A percentile compares a stretch with the other conserved stretches of the same genome.
Evolutionary conservation across 2,113 vertebrate species (phyloP).

Genomic region (Holacanthus passer): DNA sequence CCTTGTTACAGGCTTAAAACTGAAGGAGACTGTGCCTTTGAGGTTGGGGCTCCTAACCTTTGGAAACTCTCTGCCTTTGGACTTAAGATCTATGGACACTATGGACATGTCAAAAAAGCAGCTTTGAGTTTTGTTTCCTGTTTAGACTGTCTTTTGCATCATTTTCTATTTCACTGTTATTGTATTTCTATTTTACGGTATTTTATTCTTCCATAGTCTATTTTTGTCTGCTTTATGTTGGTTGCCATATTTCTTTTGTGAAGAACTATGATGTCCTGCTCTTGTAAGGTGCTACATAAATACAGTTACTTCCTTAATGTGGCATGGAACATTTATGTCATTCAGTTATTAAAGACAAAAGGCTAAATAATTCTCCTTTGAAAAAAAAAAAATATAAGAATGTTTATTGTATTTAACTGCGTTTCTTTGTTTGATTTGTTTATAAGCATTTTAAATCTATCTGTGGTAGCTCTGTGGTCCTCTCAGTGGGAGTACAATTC

Average conservation of each 20-base stretch:
- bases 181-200: neutral
- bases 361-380: too few relatives aligned
- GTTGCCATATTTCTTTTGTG: neutral
- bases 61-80: too few relatives aligned
- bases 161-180: too few relatives aligned
- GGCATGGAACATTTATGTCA: neutral
- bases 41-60: too few relatives aligned
- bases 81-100: too few relatives aligned
- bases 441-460: neutral
- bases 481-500: neutral
- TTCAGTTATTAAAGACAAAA: neutral
- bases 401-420: neutral
- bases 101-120: neutral
- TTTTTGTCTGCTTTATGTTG: neutral
- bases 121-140: neutral
- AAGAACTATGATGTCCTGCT: neutral
- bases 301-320: neutral
- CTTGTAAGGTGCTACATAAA: neutral
- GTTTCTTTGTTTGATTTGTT: neutral
- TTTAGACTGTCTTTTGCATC: too few relatives aligned
- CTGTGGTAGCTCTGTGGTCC: neutral
- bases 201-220: neutral
- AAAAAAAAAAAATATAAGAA: neutral
- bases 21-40: too few relatives aligned
- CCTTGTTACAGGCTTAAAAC: too few relatives aligned